Evolutionary conservation across 2,888 invertebrate genomes (phyloP).

Genomic region (Acrobasis consociella): DNA sequence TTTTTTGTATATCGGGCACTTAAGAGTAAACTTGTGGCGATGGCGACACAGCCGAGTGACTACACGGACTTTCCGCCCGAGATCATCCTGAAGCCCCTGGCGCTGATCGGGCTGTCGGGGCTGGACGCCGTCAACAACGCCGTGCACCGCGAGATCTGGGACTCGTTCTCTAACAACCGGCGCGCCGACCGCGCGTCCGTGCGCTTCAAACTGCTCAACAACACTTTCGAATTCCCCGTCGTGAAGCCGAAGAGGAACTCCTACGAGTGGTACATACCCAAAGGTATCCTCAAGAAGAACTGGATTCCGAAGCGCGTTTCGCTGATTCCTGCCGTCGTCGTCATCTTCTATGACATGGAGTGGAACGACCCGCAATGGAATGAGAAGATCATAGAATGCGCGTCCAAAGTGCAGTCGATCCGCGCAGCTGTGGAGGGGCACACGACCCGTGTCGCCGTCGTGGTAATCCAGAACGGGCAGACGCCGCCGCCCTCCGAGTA

Average conservation of each 20-base stretch:
- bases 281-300: constrained; percentile 95
- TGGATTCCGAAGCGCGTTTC: constrained; percentile 97
- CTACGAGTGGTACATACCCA: constrained; percentile 97
- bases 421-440: constrained; percentile 89
- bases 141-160: constrained; percentile 96
- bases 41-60: constrained; percentile 83
- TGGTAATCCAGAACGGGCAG: constrained; percentile 93
- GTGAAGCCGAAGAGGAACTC: constrained; percentile 93
- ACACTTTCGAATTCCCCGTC: constrained; percentile 93
- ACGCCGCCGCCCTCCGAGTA: constrained; percentile 91
- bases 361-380: constrained; percentile 98
- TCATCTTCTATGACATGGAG: constrained; percentile 97
- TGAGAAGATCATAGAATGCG: constrained; percentile 97
- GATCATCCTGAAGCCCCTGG: constrained; percentile 91
- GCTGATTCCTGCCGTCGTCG: constrained; percentile 95
- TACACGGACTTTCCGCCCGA: constrained; percentile 90
- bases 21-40: constrained; percentile 39
- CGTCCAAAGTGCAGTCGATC: constrained; percentile 92
- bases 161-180: constrained; percentile 92
- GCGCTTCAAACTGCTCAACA: constrained; percentile 90
- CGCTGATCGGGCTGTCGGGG: constrained; percentile 94
- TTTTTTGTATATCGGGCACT: not conserved
- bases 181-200: constrained; percentile 92
- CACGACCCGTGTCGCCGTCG: constrained; percentile 91
- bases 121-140: constrained; percentile 92